phyloP scores from a whole-genome alignment of 37 sponge, comb jelly and placozoan genomes.

The Halichondria panicea region DNA sequence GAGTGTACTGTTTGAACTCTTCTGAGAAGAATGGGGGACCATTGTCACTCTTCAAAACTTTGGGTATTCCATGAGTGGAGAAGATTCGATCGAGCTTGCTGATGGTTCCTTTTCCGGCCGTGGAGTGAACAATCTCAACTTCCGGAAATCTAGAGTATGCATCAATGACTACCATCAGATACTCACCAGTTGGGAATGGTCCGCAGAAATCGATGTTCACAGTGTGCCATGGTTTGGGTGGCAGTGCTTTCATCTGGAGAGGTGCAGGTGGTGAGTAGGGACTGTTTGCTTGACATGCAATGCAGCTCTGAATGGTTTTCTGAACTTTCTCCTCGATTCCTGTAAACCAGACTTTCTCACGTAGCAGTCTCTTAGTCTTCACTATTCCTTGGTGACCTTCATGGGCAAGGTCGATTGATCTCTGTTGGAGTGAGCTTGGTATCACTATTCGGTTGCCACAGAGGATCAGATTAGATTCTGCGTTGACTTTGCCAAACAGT shows the following conservation, averaged over 20 bases:
- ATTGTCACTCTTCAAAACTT: slow-evolving; percentile 27
- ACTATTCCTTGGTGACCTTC: slow-evolving; percentile 39
- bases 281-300: slow-evolving; percentile 16
- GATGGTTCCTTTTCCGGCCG: slow-evolving; percentile 40
- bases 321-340: slow-evolving; percentile 18
- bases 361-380: slow-evolving; percentile 43
- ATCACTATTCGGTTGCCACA: slow-evolving; percentile 37
- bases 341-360: slow-evolving; percentile 51
- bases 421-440: slow-evolving; percentile 10
- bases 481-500: slow-evolving; percentile 24
- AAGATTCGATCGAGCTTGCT: slow-evolving; percentile 42
- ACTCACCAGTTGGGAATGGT: slow-evolving; percentile 53
- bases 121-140: slow-evolving; percentile 44
- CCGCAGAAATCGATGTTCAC: slow-evolving; percentile 49
- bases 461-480: slow-evolving; percentile 18
- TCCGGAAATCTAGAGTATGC: slow-evolving; percentile 58
- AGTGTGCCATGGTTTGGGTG: slow-evolving; percentile 55
- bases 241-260: slow-evolving; percentile 41
- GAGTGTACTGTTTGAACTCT: slow-evolving; percentile 32
- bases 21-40: slow-evolving; percentile 36
- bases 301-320: slow-evolving; percentile 1
- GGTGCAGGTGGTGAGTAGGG: slow-evolving; percentile 13
- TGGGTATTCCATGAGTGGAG: slow-evolving; percentile 47
- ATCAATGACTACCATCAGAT: slow-evolving; percentile 51
- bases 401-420: slow-evolving; percentile 24